Evolutionary conservation across 2,113 vertebrate species (phyloP).

Genomic region (Cryptotis parvus): DNA sequence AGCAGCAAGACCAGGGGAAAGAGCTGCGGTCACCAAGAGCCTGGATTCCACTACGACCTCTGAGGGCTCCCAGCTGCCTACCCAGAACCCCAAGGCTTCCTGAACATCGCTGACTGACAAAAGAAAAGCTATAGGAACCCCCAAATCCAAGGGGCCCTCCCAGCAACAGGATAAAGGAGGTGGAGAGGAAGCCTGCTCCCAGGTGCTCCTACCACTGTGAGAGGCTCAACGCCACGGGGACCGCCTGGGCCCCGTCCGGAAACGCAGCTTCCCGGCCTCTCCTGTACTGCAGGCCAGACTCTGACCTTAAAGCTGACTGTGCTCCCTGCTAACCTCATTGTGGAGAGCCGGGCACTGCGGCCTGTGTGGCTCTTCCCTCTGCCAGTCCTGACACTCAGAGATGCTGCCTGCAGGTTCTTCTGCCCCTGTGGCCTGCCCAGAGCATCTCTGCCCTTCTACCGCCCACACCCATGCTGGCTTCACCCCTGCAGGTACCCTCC

Average conservation of each 20-base stretch:
- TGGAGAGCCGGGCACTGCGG: too few relatives aligned
- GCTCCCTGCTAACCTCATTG: background rate
- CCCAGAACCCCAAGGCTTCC: too few relatives aligned
- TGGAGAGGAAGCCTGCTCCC: too few relatives aligned
- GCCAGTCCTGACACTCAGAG: background rate
- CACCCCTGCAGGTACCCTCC: background rate
- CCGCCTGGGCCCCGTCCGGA: background rate
- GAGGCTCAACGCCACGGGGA: too few relatives aligned
- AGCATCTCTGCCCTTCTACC: background rate
- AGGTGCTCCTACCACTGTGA: too few relatives aligned
- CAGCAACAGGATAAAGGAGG: too few relatives aligned
- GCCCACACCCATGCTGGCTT: background rate
- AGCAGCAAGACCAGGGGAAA: too few relatives aligned
- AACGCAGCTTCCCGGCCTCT: background rate
- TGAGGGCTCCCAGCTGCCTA: too few relatives aligned
- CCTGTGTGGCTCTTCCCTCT: background rate
- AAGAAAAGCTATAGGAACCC: too few relatives aligned
- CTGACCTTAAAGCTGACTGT: background rate
- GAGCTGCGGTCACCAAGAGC: too few relatives aligned
- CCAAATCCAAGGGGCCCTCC: background rate
- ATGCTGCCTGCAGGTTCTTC: background rate
- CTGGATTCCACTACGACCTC: too few relatives aligned
- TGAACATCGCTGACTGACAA: too few relatives aligned
- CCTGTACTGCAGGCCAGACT: background rate
- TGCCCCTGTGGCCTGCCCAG: background rate